These are phyloP conservation scores for Narcine bancroftii DNA, from an alignment of 2,113 vertebrate genomes.

Conservation along the genomic window DNA sequence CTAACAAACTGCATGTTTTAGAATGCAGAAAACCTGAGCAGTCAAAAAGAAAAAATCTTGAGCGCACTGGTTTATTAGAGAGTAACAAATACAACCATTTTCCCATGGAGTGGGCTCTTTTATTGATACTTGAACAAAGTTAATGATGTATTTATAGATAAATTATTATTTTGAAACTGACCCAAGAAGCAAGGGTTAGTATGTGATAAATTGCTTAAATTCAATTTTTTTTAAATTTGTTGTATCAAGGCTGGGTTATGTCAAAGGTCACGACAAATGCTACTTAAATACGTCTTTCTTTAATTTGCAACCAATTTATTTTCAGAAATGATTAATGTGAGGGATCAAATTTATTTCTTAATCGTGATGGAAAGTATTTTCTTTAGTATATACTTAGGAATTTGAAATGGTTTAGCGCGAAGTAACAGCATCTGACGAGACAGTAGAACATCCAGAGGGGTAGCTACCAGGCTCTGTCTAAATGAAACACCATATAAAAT, in stretches of 20 bases:
- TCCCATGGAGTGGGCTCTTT: neutral
- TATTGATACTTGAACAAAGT: neutral
- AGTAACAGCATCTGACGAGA: neutral
- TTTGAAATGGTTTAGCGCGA: neutral
- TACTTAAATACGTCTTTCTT: neutral
- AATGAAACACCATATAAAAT: neutral
- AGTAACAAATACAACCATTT: neutral
- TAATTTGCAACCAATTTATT: neutral
- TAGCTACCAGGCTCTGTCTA: neutral
- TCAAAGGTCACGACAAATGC: neutral
- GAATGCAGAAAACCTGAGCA: no score
- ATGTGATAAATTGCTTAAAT: neutral
- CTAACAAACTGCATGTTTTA: no score
- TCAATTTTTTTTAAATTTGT: neutral
- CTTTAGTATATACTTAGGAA: conserved; percentile 3
- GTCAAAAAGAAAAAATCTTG: no score
- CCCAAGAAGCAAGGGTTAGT: neutral
- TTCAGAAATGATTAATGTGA: neutral
- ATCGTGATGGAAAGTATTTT: neutral
- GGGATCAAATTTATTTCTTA: neutral
- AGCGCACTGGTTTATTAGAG: neutral
- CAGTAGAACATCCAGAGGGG: neutral
- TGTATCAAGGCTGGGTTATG: neutral
- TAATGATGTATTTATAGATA: neutral
- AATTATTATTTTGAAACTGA: neutral